Percentiles rank a stretch among this genome's conserved stretches.
Conservation (phyloP, 2,888 invertebrate genomes). For the Lasiommata megera region DNA sequence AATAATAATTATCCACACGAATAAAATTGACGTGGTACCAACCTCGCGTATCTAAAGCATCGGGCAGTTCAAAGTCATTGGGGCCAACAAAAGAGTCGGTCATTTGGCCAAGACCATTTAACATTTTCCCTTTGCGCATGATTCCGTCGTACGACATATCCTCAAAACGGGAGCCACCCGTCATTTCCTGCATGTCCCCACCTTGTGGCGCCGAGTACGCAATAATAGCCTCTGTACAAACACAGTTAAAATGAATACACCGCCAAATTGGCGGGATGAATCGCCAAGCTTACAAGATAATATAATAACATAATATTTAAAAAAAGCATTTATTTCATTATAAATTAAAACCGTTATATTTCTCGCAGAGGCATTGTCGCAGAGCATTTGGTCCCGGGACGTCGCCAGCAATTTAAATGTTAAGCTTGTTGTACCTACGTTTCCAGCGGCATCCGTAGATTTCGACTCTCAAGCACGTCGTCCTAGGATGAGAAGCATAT, state of each 20-base stretch:
- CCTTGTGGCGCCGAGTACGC: conserved; percentile 86
- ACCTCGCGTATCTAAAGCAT: conserved; percentile 82
- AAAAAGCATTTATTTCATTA: conserved; percentile 3
- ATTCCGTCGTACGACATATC: conserved; percentile 91
- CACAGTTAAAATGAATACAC: conserved; percentile 45
- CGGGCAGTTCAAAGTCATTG: conserved; percentile 83
- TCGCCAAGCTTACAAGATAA: conserved; percentile 23
- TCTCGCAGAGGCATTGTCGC: conserved; percentile 42
- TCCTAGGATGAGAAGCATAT: conserved; percentile 90
- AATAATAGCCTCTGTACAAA: conserved; percentile 83
- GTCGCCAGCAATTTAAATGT: conserved; percentile 49
- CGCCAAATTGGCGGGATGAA: conserved; percentile 39
- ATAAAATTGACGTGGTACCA: neutral
- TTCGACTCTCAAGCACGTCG: conserved; percentile 96
- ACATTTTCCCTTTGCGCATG: conserved; percentile 75
- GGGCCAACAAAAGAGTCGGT: conserved; percentile 88
- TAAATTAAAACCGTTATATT: too few species aligned
- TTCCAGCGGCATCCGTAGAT: conserved; percentile 90
- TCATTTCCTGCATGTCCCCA: conserved; percentile 82
- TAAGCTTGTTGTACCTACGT: conserved; percentile 65
- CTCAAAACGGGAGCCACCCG: conserved; percentile 85
- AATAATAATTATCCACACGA: neutral
- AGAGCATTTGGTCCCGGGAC: conserved; percentile 51
- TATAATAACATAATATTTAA: conserved; percentile 16
- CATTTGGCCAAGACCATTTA: conserved; percentile 90